These are phyloP conservation scores for Eudorcas thomsonii DNA, from an alignment of 2,113 vertebrate genomes.

Conservation along the genomic window DNA sequence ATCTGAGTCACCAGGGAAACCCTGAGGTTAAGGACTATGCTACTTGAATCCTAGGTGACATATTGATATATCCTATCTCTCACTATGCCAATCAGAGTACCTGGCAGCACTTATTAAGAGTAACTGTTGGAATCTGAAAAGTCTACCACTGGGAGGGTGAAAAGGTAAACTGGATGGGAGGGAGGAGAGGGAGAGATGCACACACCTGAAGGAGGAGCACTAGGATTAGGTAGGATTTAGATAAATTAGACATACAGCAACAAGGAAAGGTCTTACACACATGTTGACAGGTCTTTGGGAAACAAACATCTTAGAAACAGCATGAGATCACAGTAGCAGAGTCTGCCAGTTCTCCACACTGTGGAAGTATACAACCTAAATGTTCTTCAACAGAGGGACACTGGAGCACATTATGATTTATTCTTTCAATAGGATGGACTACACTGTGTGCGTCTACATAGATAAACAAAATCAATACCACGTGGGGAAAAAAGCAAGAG, in stretches of 20 bases:
- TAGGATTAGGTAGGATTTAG: not conserved
- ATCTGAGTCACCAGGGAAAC: not conserved
- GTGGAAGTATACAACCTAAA: not conserved
- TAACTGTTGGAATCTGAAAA: not conserved
- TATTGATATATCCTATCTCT: not conserved
- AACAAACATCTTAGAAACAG: not conserved
- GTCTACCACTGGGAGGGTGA: not conserved
- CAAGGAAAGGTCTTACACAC: not conserved
- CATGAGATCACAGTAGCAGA: not conserved
- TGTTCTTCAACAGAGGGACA: not conserved
- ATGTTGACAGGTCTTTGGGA: not conserved
- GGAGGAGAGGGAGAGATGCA: not conserved
- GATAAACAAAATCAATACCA: not conserved
- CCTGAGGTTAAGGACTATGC: not conserved
- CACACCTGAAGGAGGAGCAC: not conserved
- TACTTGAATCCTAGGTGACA: not conserved
- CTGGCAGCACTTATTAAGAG: not conserved
- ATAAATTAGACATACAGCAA: not conserved
- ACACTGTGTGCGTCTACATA: not conserved
- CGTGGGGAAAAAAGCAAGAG: too few species aligned
- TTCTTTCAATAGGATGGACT: not conserved
- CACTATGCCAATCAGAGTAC: not conserved
- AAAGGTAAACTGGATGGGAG: not conserved
- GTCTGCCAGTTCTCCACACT: not conserved
- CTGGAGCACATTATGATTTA: not conserved